Conservation (phyloP, 2,888 invertebrate genomes). For the Phragmatobia fuliginosa region DNA sequence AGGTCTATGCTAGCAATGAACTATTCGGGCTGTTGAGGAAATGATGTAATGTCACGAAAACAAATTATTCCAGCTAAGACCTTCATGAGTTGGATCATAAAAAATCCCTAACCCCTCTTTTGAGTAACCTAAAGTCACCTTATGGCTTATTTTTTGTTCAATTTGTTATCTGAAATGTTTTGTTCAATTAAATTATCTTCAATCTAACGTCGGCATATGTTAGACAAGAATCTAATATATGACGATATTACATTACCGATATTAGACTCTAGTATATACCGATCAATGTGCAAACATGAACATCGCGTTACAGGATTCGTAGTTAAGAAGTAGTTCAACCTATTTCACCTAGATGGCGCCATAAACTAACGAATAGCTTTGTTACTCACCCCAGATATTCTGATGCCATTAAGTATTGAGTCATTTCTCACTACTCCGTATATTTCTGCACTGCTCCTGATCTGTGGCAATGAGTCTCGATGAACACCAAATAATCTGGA, state of each 20-base stretch:
- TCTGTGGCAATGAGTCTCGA: conserved; percentile 92
- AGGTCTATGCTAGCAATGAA: no score
- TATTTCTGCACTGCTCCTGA: conserved; percentile 95
- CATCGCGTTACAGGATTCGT: neutral
- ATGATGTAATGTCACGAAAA: no score
- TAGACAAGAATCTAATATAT: neutral
- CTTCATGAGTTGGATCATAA: neutral
- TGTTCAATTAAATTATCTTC: no score
- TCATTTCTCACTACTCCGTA: conserved; percentile 92
- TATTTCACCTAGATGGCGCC: neutral
- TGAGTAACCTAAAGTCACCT: no score
- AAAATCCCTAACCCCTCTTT: neutral
- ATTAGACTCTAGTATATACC: no score
- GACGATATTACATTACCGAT: no score
- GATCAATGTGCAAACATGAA: neutral
- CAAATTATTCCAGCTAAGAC: neutral
- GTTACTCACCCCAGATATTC: conserved; percentile 79
- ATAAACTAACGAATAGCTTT: neutral
- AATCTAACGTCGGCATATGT: no score
- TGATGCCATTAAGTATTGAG: conserved; percentile 89
- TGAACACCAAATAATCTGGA: conserved; percentile 94
- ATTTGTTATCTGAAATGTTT: no score
- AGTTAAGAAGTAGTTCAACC: neutral
- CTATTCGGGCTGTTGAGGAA: no score
- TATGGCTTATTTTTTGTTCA: no score